Evolutionary conservation across 53 echinoderm and acorn worm genomes (phyloP), one percentile per base, ranked within the genome.

Genomic region (Echinarachnius parma): DNA sequence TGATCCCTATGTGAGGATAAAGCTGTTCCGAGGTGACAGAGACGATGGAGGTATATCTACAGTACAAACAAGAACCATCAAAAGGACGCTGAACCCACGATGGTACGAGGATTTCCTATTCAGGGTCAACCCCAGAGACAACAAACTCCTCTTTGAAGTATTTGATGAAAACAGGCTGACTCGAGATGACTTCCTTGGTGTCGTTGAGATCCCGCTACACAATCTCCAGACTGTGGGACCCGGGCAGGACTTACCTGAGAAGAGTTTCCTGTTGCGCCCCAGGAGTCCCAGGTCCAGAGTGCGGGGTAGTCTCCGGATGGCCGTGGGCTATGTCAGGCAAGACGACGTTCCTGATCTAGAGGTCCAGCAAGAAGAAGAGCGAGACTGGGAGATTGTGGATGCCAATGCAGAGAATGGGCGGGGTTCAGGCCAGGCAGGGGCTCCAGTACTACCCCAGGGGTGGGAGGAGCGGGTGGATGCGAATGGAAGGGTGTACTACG

Each of bases 141-240:
- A 94, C 64, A 81, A 76, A 21, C 82, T 94, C 4, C 65, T 90
- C 5, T 87, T 94, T 82, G 95, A 94, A 81, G 95, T 94, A 35
- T 94, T 94, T 87, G 95, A 94, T 54, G 95, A 94, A 58, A 94
- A 94, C 53, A 84, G 87, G 46, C 76, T 90, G 89, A 93, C 89
- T 2, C 77, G 89, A 64, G 93, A 93, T 93, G 93, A 93, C 77
- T 93, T 93, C 75, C 59, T 93, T 33, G 93, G 93, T 21, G 59
- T 89, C 76, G 93, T 93, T 53, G 86, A 89, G 61, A 76, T 93
- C 44, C 93, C 93, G 4, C 80, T 93, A 9, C 64, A 80, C 57
- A 83, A 80, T 63, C 76, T 93, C 21, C 20, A 66, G 66, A 66
- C 66, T 14, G 48, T 89, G 72, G 88, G 48, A 75, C 29, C 62